Percentiles rank a stretch among this genome's conserved stretches.
Evolutionary conservation across 1,140 invertebrate species (phyloP).

Genomic region (Acromyrmex heyeri): DNA sequence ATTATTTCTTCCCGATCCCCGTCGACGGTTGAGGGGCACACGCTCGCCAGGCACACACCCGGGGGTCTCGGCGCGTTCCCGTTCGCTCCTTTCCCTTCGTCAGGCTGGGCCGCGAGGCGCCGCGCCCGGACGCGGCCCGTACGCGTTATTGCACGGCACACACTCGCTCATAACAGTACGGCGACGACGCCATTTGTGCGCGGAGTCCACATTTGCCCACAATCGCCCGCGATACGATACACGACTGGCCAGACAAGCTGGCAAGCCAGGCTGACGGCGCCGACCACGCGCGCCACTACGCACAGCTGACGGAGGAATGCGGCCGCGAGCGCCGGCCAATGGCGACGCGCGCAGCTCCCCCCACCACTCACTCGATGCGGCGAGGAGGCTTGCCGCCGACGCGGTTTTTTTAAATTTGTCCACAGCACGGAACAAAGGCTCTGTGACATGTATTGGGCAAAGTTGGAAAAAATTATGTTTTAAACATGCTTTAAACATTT

Average conservation of each 20-base stretch:
- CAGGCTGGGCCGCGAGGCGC: constrained; percentile 74
- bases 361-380: neutral
- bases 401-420: neutral
- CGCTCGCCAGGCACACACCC: neutral
- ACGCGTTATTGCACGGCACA: constrained; percentile 76
- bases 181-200: constrained; percentile 78
- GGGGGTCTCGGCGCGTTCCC: neutral
- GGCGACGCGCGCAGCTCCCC: neutral
- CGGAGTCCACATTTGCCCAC: constrained; percentile 43
- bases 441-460: too few species aligned
- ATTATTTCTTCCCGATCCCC: constrained; percentile 19
- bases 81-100: constrained; percentile 39
- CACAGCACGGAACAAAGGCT: neutral
- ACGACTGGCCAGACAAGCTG: neutral
- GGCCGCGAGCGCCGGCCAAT: neutral
- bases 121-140: constrained; percentile 78
- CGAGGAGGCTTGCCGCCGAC: neutral
- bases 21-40: neutral
- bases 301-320: constrained; percentile 68
- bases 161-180: constrained; percentile 73
- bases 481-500: too few species aligned
- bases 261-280: too few species aligned
- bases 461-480: too few species aligned
- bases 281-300: constrained; percentile 17
- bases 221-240: constrained; percentile 44